Evolutionary conservation across 2,797 vertebrate species (phyloP).

Genomic region (Acanthurus lineatus): DNA sequence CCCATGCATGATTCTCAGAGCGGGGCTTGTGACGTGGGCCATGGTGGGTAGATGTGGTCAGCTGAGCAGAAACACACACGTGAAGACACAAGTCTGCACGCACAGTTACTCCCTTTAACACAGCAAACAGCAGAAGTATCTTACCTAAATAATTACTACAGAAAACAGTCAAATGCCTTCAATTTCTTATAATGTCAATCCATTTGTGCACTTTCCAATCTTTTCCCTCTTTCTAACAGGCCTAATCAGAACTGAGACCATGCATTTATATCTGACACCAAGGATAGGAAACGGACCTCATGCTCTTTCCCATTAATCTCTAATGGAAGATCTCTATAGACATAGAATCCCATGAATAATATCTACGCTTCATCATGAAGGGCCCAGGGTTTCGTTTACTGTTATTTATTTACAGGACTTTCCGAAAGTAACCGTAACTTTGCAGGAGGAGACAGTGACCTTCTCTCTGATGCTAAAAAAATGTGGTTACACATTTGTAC

Average conservation of each 20-base stretch:
- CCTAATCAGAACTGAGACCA: constrained; percentile 75
- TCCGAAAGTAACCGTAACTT: constrained; percentile 57
- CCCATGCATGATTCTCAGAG: constrained; percentile 67
- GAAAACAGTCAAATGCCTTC: constrained; percentile 11
- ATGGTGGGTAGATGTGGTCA: constrained; percentile 54
- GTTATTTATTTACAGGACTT: constrained; percentile 75
- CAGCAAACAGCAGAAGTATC: constrained; percentile 69
- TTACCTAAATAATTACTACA: constrained; percentile 47
- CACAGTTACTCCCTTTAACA: constrained; percentile 19
- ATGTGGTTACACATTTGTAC: not conserved
- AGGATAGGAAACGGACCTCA: constrained; percentile 56
- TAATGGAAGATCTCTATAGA: constrained; percentile 69
- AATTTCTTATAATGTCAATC: constrained; percentile 1
- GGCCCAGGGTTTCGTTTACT: constrained; percentile 70
- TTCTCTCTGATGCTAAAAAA: not conserved
- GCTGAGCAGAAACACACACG: constrained; percentile 32
- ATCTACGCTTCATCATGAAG: constrained; percentile 69
- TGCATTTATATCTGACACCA: constrained; percentile 86
- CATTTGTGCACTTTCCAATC: not conserved
- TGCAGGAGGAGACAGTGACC: constrained; percentile 24
- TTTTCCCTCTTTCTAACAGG: not conserved
- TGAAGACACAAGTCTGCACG: constrained; percentile 8
- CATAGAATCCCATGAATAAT: constrained; percentile 79
- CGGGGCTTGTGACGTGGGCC: constrained; percentile 71
- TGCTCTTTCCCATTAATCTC: constrained; percentile 67